Evolutionary conservation across 2,113 vertebrate genomes (phyloP), one percentile per base, ranked within the genome.

Genomic region (Grammomys dolichurus): DNA sequence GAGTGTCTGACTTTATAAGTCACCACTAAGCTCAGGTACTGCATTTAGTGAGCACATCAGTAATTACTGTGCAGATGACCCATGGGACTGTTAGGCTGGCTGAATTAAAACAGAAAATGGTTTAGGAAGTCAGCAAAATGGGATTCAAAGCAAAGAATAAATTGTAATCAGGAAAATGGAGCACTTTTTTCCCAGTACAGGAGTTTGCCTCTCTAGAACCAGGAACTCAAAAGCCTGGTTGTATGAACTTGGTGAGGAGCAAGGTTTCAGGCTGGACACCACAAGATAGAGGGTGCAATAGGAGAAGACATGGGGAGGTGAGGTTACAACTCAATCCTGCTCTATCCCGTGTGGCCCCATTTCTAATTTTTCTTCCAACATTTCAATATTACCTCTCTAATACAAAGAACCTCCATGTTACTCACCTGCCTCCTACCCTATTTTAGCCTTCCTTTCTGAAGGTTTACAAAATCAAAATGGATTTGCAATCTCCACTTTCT

Each of bases 361-460:
- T 72, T 8, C 11, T 40, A 33, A 14, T 48, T 90, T 91, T 82
- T 36, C 77, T 95, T 65, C 22, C 31, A 82, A 46, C 12, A 19
- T 73, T 51, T 91, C 65, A 90, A 51, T 13, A 51, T 16, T 58
- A 46, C 22, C 48, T 14, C 51, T 93, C 36, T 6, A 8, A 60
- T 22, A 56, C 14, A 40, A 91, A 89, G 63, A 82, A 51, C 3
- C 56, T 65, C 31, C 24, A 46, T n/a, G 2, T 33, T 3, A 1
- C 10, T 24, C 4, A 5, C n/a, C 17, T 31, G 51, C 1, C 33
- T 26, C 46, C 56, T 60, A 43, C 4, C 24, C 19, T 46, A 72
- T 87, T 87, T 91, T 54, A 78, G 69, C 87, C 88, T 85, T 94
- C 70, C 65, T 87, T 94, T 77, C n/a, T 26, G 4, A 70, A 84